Base-by-base conservation (phyloP, 2,888 invertebrate genomes). In the Alloplasta piceator region DNA sequence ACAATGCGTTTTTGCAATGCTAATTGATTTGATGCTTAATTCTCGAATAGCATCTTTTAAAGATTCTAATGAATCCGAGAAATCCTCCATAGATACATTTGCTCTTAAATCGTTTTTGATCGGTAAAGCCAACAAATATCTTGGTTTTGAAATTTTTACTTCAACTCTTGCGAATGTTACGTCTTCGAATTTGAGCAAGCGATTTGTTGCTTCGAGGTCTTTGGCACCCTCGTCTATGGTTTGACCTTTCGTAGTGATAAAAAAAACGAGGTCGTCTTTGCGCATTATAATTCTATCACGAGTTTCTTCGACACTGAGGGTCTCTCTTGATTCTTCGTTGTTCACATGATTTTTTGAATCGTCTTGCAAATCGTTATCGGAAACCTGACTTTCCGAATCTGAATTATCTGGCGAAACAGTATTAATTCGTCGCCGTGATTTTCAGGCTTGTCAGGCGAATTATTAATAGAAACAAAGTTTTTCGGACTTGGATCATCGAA, bases 231-330 rank as follows among this genome's bases (percentile, higher is more conserved):
- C 66, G 41, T 74, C 74, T 1, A 26, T n/a, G 7, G 55, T 26
- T 2, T 74, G 55, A 36, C 58, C 58, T 6, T 38, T 36, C 2
- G n/a, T 14, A 5, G 56, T 64, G 1, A 66, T 41, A 6, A 74
- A 66, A n/a, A 41, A 41, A 7, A 63, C 74, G 3, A 63, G 12
- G n/a, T 74, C 67, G 5, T 63, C 60, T 6, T 26, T 75, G 4
- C 39, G 75, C 75, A 75, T 75, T 4, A 14, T 26, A 0, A 75
- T n/a, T 46, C 60, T 38, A 48, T 75, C 75, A 36, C 67, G 55
- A 9, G 75, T 67, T 39, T 75, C 75, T 55, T 2, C 5, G 50
- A 50, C 12, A 6, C 6, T 1, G 9, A 50, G 6, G 1, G 12
- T 26, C 5, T 5, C n/a, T n/a, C n/a, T n/a, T n/a, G n/a, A n/a